Conservation (phyloP, 1,140 invertebrate species). For the Drosophila guanche region DNA sequence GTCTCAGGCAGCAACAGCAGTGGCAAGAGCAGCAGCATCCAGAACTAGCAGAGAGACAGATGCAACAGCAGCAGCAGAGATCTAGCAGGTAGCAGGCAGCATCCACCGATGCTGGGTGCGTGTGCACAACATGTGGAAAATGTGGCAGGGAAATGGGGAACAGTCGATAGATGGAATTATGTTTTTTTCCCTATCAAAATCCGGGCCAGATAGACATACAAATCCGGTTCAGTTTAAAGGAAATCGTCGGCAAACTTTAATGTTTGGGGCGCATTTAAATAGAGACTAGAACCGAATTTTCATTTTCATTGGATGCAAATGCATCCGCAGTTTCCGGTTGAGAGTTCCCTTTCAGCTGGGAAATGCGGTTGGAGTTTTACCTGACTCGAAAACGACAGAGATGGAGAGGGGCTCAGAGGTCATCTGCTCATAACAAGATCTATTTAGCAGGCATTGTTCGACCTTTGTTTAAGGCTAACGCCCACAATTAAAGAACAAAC, state of each 20-base stretch:
- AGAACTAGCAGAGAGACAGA: too few relatives aligned
- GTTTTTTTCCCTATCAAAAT: conserved; percentile 23
- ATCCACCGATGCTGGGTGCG: conserved; percentile 22
- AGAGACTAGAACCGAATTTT: conserved; percentile 19
- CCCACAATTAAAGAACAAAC: conserved; percentile 45
- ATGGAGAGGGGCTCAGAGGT: conserved; percentile 16
- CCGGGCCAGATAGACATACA: not conserved
- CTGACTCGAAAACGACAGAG: not conserved
- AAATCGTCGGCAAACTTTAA: conserved; percentile 38
- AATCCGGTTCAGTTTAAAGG: conserved; percentile 39
- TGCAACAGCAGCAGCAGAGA: conserved; percentile 13
- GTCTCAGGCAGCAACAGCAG: conserved; percentile 11
- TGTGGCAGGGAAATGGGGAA: conserved; percentile 51
- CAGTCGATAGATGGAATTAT: conserved; percentile 24
- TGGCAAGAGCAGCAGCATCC: too few relatives aligned
- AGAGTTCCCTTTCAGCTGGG: conserved; percentile 1
- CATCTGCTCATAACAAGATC: conserved; percentile 57
- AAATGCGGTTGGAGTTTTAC: not conserved
- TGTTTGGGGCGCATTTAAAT: conserved; percentile 41
- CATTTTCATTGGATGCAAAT: conserved; percentile 39
- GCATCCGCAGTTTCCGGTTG: conserved; percentile 25
- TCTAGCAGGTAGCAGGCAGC: conserved; percentile 52
- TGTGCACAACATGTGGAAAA: conserved; percentile 68
- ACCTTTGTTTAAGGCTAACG: conserved; percentile 36
- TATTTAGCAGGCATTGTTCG: conserved; percentile 29